Conservation (phyloP, 2,113 vertebrate genomes). For the Dolichallabes microphthalmus region DNA sequence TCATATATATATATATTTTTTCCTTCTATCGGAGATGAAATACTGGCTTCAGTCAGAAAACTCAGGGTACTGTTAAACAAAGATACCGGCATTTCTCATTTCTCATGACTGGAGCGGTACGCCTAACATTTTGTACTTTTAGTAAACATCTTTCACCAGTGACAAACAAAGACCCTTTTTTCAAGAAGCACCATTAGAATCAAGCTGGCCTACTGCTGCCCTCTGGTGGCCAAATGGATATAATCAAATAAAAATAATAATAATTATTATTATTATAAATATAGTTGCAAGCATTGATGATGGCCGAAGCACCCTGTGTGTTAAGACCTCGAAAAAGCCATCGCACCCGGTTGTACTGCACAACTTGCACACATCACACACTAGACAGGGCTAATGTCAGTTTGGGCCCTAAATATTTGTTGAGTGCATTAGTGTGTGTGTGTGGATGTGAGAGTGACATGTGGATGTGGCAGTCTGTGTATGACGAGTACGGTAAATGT, state of each 20-base stretch:
- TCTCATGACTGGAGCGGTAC: background rate
- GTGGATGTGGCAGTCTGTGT: too few species aligned
- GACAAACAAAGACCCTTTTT: background rate
- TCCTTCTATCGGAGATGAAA: background rate
- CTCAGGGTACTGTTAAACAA: background rate
- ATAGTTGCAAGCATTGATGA: too few species aligned
- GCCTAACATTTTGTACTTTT: background rate
- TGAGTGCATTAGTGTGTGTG: too few species aligned
- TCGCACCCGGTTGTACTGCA: too few species aligned
- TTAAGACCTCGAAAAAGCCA: too few species aligned
- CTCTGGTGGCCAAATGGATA: conserved; percentile 58
- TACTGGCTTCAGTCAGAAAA: background rate
- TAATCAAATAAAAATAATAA: background rate
- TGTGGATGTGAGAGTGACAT: too few species aligned
- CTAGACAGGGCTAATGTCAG: too few species aligned
- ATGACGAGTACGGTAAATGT: too few species aligned
- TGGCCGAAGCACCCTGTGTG: too few species aligned
- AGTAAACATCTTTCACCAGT: background rate
- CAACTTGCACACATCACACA: too few species aligned
- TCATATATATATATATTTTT: too few species aligned
- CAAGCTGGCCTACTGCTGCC: conserved; percentile 52
- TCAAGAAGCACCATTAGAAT: background rate
- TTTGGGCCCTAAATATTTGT: too few species aligned
- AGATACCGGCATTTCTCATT: background rate
- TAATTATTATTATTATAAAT: background rate